These are phyloP conservation scores for Cordilura impudica DNA, from an alignment of 2,888 invertebrate genomes.

Conservation along the genomic window DNA sequence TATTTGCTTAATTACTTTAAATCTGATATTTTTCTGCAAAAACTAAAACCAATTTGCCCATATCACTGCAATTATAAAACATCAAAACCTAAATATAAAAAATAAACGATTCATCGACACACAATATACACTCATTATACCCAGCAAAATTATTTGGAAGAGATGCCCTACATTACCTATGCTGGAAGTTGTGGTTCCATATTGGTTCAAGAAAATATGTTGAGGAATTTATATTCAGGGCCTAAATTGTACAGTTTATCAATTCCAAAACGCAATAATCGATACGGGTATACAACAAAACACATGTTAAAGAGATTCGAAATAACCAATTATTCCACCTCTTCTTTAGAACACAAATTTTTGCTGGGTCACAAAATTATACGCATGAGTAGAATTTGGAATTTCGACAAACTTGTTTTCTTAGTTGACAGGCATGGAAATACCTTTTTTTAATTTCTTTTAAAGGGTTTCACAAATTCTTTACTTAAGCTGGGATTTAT, in stretches of 20 bases:
- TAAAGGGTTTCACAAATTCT: conserved; percentile 21
- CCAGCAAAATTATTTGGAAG: no score
- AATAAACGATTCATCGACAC: neutral
- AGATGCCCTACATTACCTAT: no score
- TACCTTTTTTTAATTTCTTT: conserved; percentile 1
- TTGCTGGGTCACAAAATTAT: neutral
- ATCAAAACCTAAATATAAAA: conserved; percentile 24
- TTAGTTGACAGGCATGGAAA: neutral
- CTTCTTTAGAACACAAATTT: neutral
- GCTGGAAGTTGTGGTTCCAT: no score
- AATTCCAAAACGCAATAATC: no score
- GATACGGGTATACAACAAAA: no score
- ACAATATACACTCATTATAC: no score
- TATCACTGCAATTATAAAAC: conserved; percentile 48
- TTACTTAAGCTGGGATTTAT: neutral
- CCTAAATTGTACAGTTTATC: no score
- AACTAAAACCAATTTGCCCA: neutral
- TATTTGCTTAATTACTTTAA: neutral
- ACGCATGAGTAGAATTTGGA: neutral
- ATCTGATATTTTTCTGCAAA: neutral
- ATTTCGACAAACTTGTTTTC: neutral
- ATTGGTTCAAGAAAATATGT: no score
- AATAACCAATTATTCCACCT: no score
- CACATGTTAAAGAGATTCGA: no score
- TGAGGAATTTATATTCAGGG: no score